These are phyloP conservation scores for Craseonycteris thonglongyai DNA, from an alignment of 2,113 vertebrate species.

Conservation along the genomic window DNA sequence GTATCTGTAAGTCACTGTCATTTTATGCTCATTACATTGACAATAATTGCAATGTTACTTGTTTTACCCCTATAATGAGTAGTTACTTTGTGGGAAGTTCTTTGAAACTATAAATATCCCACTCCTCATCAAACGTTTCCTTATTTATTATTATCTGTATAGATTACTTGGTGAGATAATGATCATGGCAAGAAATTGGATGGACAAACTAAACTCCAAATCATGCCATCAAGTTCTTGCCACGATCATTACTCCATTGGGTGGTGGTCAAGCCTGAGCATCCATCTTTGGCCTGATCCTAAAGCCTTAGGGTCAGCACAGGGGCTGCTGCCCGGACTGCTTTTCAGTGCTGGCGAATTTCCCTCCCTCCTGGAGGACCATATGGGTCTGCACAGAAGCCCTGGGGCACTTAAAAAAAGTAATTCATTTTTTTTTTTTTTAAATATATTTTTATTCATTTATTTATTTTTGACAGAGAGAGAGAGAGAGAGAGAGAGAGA, in stretches of 20 bases:
- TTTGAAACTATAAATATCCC: not conserved
- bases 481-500: too few relatives aligned
- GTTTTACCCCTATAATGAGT: not conserved
- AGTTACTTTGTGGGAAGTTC: not conserved
- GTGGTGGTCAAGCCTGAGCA: not conserved
- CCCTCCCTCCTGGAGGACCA: not conserved
- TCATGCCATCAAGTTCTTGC: too few relatives aligned
- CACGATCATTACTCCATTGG: not conserved
- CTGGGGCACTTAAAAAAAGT: too few relatives aligned
- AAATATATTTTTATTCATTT: too few relatives aligned
- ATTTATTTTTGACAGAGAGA: too few relatives aligned
- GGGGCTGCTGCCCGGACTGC: not conserved
- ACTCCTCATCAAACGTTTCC: not conserved
- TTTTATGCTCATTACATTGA: not conserved
- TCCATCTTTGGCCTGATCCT: not conserved
- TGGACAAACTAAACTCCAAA: too few relatives aligned
- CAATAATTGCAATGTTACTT: not conserved
- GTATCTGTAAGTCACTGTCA: not conserved
- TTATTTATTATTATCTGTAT: not conserved
- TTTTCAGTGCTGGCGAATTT: not conserved
- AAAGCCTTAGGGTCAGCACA: not conserved
- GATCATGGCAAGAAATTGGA: too few relatives aligned
- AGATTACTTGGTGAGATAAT: too few relatives aligned
- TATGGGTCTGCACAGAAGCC: not conserved
- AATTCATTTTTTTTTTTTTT: too few relatives aligned